Conservation (phyloP, 2,888 invertebrate species). For the Apodemia duryi region DNA sequence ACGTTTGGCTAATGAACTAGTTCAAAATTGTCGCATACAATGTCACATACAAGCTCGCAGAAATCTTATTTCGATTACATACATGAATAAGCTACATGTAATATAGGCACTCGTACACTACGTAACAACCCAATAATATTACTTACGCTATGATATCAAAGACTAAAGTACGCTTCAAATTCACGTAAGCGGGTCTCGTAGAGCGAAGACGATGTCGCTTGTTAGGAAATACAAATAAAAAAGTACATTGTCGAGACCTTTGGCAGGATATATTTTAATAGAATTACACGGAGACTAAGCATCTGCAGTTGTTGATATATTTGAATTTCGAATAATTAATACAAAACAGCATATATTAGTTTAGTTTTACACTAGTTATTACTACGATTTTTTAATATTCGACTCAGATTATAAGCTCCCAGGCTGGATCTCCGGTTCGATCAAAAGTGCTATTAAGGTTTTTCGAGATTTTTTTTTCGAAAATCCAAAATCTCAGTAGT, state of each 20-base stretch:
- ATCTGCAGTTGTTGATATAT: not conserved
- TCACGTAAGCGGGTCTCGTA: constrained; percentile 21
- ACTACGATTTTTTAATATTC: no score
- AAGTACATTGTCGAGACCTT: constrained; percentile 3
- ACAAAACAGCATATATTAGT: no score
- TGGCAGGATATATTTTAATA: constrained; percentile 1
- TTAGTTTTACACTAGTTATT: no score
- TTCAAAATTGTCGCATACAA: no score
- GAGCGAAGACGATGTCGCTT: constrained; percentile 20
- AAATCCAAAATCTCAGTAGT: no score
- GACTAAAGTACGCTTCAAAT: constrained; percentile 20
- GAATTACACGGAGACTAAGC: not conserved
- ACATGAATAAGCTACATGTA: not conserved
- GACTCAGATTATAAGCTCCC: no score
- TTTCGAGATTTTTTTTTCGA: no score
- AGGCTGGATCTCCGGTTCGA: no score
- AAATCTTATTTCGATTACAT: not conserved
- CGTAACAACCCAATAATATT: constrained; percentile 18
- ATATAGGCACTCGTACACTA: not conserved
- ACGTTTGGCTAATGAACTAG: no score
- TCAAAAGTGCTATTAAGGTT: no score
- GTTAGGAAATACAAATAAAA: constrained; percentile 14
- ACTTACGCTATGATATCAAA: constrained; percentile 20
- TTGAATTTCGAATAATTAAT: no score
- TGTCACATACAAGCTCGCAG: not conserved